phyloP scores from a whole-genome alignment of 2,797 vertebrate species.

The Luscinia megarhynchos region DNA sequence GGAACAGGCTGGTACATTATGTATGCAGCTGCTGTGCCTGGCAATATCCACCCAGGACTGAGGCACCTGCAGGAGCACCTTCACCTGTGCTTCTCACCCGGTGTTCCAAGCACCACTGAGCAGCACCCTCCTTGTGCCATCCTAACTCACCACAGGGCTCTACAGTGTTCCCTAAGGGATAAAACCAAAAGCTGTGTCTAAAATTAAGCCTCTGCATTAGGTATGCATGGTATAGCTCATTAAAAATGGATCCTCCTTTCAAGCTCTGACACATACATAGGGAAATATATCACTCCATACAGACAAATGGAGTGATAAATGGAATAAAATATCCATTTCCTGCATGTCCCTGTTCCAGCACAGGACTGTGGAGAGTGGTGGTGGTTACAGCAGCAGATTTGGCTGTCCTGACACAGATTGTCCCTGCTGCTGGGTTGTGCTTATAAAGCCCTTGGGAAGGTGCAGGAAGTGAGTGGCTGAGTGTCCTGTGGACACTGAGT shows the following conservation, averaged over 20 bases:
- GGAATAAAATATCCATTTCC: slow-evolving; percentile 21
- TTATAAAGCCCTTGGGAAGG: not conserved
- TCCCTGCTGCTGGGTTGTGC: not conserved
- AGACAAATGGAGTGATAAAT: not conserved
- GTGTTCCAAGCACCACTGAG: not conserved
- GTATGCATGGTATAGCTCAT: slow-evolving; percentile 10
- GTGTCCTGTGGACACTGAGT: not conserved
- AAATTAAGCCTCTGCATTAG: slow-evolving; percentile 18
- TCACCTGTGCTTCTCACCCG: not conserved
- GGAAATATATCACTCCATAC: not conserved
- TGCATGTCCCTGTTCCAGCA: not conserved
- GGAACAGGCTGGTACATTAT: not conserved
- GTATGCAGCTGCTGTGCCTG: not conserved
- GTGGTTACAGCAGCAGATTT: not conserved
- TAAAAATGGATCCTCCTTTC: slow-evolving; percentile 45
- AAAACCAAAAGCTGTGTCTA: not conserved
- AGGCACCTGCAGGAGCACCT: not conserved
- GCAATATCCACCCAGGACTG: not conserved
- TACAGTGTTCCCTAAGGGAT: not conserved
- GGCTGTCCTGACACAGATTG: not conserved
- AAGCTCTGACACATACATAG: slow-evolving; percentile 5
- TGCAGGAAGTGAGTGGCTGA: not conserved
- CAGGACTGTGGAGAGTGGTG: not conserved
- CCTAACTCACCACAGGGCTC: not conserved
- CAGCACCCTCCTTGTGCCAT: not conserved